phyloP scores from a whole-genome alignment of 2,113 vertebrate genomes.

The Rhombomys opimus region DNA sequence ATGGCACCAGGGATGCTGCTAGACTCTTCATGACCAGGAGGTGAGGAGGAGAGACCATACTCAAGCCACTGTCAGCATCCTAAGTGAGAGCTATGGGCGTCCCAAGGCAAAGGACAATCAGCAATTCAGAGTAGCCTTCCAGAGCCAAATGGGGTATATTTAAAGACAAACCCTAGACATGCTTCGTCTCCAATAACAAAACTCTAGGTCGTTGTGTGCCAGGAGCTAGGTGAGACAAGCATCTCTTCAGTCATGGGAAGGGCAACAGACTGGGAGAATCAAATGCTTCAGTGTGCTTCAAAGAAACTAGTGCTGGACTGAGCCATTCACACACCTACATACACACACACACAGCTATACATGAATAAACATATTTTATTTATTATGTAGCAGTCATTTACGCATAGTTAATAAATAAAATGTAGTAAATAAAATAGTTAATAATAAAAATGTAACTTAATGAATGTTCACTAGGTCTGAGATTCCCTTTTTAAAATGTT shows the following conservation, averaged over 20 bases:
- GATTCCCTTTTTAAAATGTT: not conserved
- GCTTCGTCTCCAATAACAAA: not conserved
- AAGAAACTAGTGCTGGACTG: not conserved
- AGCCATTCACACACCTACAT: not conserved
- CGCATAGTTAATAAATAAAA: not conserved
- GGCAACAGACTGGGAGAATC: not conserved
- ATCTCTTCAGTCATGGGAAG: not conserved
- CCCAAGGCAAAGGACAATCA: not conserved
- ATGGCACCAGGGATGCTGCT: accelerated
- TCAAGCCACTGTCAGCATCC: not conserved
- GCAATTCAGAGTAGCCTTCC: not conserved
- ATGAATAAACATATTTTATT: not conserved
- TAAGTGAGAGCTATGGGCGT: accelerated
- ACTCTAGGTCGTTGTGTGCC: not conserved
- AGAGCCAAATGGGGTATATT: not conserved
- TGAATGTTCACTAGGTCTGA: not conserved
- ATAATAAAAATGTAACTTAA: not conserved
- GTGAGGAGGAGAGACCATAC: no score
- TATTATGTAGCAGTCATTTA: not conserved
- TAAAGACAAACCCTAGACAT: not conserved
- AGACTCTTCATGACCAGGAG: not conserved
- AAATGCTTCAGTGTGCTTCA: not conserved
- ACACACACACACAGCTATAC: not conserved
- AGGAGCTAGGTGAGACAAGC: not conserved
- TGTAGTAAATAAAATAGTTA: not conserved